These are phyloP conservation scores for Melinaea marsaeus DNA, from an alignment of 2,888 invertebrate genomes.

Conservation along the genomic window DNA sequence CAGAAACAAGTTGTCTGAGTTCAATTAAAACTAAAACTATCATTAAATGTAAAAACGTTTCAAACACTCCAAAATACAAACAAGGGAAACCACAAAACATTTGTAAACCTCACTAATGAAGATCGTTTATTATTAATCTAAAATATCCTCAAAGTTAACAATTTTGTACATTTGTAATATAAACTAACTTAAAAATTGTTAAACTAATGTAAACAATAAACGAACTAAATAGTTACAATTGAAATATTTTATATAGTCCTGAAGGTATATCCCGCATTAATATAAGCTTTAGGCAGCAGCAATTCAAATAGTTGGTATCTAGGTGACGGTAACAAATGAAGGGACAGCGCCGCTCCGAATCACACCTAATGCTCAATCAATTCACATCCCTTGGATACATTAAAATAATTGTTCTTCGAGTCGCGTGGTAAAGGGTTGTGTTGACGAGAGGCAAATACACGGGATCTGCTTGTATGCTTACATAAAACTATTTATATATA, in stretches of 20 bases:
- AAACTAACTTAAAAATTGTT: background rate
- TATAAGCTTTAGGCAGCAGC: constrained; percentile 27
- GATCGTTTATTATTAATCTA: constrained; percentile 57
- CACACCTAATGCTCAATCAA: constrained; percentile 66
- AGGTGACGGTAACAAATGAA: constrained; percentile 60
- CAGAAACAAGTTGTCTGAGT: background rate
- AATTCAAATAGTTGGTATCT: constrained; percentile 52
- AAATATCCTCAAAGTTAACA: constrained; percentile 3
- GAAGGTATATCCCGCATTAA: background rate
- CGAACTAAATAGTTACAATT: no score
- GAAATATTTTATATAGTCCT: background rate
- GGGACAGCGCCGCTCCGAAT: constrained; percentile 45
- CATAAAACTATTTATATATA: background rate
- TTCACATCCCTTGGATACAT: constrained; percentile 67
- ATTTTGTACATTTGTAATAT: background rate
- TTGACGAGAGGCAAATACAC: background rate
- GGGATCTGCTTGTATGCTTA: background rate
- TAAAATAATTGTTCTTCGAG: constrained; percentile 68
- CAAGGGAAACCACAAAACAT: constrained; percentile 57
- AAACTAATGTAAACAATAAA: no score
- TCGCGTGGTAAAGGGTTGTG: constrained; percentile 8
- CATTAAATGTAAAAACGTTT: constrained; percentile 35
- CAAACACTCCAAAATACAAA: constrained; percentile 53
- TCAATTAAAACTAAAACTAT: constrained; percentile 48
- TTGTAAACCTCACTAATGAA: constrained; percentile 57